Percentiles rank a stretch among this genome's conserved stretches.
Evolutionary conservation across 2,888 invertebrate species (phyloP).

Genomic region (Micropterix aruncella): DNA sequence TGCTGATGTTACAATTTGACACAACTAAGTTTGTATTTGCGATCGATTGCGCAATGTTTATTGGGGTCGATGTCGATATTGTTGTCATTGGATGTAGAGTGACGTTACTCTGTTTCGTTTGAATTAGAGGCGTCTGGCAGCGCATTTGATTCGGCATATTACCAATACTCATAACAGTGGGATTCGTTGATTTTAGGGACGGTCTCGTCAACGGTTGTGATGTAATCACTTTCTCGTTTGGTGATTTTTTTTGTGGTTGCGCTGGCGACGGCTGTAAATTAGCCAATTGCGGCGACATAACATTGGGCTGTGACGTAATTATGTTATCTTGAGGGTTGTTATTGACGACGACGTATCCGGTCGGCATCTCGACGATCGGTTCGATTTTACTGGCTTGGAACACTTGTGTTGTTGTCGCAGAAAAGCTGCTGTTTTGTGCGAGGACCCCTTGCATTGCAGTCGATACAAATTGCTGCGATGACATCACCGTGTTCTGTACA

Average conservation of each 20-base stretch:
- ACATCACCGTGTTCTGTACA: conserved; percentile 80
- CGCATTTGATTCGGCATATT: neutral
- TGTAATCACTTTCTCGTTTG: conserved; percentile 23
- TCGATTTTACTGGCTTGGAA: conserved; percentile 78
- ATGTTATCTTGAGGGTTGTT: conserved; percentile 40
- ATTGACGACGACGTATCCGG: conserved; percentile 56
- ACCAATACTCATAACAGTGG: neutral
- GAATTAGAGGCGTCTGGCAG: no score
- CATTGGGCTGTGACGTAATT: conserved; percentile 14
- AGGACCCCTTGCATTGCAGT: conserved; percentile 69
- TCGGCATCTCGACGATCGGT: conserved; percentile 62
- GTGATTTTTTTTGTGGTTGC: conserved; percentile 26
- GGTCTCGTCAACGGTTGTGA: conserved; percentile 4
- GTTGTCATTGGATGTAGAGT: neutral
- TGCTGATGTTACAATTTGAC: neutral
- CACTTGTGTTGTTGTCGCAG: conserved; percentile 71
- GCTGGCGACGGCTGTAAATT: conserved; percentile 21
- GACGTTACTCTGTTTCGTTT: neutral
- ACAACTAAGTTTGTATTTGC: neutral
- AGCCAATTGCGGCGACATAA: conserved; percentile 22
- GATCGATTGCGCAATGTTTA: neutral
- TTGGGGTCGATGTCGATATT: neutral
- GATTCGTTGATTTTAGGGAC: conserved; percentile 12
- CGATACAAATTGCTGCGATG: conserved; percentile 74
- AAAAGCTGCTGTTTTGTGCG: conserved; percentile 70